Evolutionary conservation across 2,888 invertebrate species (phyloP), one percentile per base, ranked within the genome.

Genomic region (Stenolophus ochropezus): DNA sequence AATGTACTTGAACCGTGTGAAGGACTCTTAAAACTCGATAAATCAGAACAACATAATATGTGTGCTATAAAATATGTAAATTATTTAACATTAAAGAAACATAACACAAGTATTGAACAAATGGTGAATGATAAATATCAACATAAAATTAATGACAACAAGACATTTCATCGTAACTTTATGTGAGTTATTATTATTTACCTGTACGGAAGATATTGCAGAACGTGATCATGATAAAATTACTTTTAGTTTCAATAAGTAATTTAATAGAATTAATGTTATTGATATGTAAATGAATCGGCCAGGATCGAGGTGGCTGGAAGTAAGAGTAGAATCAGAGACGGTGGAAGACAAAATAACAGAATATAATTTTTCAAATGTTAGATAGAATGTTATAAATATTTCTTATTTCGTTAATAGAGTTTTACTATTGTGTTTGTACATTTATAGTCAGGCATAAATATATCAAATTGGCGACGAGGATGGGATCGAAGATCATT

Each of bases 151-250:
- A 73, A 73, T 42, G 73, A 73, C 2, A 73, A 73, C 73, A 73
- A 73, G 42, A 73, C 73, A 73, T 20, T 73, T 42, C 18, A 73
- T 73, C 42, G 42, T 27, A 42, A 73, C 53, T 21, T 75, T 53
- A 75, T 75, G 75, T 51, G 75, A 75, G 75, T 75, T 51, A 53
- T 75, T 75, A 75, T 75, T 75, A 75, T 75, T 75, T 75, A 75
- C 53, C 51, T 75, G 75, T 75, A 73, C 42, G 14, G 42, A 73
- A 14, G 73, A 21, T 11, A 49, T 49, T n/a, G n/a, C n/a, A n/a
- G n/a, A n/a, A n/a, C n/a, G n/a, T n/a, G n/a, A n/a, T n/a, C 49
- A 49, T 49, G 11, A 49, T 49, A 11, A 49, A 49, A 49, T 4
- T 14, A 11, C 11, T 58, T 4, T 58, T 4, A 58, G 58, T 58